phyloP scores from a whole-genome alignment of 2,797 vertebrate genomes.

The Macropodus opercularis region DNA sequence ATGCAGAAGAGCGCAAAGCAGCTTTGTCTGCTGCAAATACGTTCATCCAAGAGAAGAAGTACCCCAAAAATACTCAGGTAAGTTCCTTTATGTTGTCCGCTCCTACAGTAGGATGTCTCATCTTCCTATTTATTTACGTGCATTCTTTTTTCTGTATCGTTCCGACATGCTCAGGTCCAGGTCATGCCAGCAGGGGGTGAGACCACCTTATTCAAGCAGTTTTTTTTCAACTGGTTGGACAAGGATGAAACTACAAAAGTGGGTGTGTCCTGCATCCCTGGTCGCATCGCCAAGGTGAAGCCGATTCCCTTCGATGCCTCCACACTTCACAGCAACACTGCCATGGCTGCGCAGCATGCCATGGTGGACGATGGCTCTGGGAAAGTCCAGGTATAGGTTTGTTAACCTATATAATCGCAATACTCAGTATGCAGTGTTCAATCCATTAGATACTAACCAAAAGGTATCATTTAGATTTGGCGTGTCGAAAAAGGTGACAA shows the following conservation, averaged over 20 bases:
- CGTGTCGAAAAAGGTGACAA: slow-evolving; percentile 75
- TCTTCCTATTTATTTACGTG: not conserved
- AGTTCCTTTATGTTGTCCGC: not conserved
- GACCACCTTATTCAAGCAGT: slow-evolving; percentile 81
- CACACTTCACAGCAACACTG: slow-evolving; percentile 65
- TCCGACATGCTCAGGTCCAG: slow-evolving; percentile 66
- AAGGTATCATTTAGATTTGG: slow-evolving; percentile 76
- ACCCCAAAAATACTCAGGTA: slow-evolving; percentile 75
- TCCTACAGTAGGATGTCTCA: not conserved
- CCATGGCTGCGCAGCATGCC: slow-evolving; percentile 82
- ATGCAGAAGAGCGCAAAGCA: slow-evolving; percentile 69
- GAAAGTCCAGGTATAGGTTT: slow-evolving; percentile 72
- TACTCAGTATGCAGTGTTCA: not conserved
- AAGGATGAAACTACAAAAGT: slow-evolving; percentile 73
- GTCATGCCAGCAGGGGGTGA: slow-evolving; percentile 76
- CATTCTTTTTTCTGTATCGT: not conserved
- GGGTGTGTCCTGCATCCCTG: slow-evolving; percentile 53
- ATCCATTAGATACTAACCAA: not conserved
- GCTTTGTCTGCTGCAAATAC: slow-evolving; percentile 64
- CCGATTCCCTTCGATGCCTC: slow-evolving; percentile 80
- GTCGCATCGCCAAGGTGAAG: slow-evolving; percentile 69
- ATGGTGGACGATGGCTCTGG: slow-evolving; percentile 84
- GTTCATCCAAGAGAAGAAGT: slow-evolving; percentile 76
- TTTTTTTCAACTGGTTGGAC: slow-evolving; percentile 81
- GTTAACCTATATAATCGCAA: not conserved